phyloP scores from a whole-genome alignment of 2,888 invertebrate species.

The Gortyna flavago region DNA sequence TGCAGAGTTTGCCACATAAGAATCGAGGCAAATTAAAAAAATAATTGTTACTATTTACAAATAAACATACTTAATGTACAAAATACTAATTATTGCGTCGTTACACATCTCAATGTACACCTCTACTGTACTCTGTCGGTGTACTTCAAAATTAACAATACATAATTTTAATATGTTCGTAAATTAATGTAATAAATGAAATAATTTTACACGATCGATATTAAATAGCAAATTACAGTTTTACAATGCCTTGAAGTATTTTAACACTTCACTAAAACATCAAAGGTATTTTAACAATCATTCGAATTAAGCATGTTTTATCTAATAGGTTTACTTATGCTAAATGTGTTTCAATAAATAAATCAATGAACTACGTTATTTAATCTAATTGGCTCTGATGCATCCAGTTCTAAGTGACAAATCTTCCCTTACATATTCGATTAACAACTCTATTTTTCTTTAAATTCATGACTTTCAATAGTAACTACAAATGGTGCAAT shows the following conservation, averaged over 20 bases:
- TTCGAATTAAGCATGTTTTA: constrained; percentile 54
- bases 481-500: constrained; percentile 22
- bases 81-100: constrained; percentile 81
- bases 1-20: constrained; percentile 49
- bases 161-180: constrained; percentile 57
- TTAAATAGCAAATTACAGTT: constrained; percentile 50
- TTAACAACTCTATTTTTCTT: constrained; percentile 18
- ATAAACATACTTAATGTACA: constrained; percentile 79
- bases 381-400: constrained; percentile 63
- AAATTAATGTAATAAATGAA: constrained; percentile 55
- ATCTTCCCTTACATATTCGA: constrained; percentile 38
- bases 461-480: constrained; percentile 20
- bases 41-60: constrained; percentile 79
- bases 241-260: constrained; percentile 57
- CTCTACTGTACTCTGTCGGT: constrained; percentile 51
- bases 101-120: constrained; percentile 76
- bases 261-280: constrained; percentile 58
- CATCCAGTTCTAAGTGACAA: constrained; percentile 48
- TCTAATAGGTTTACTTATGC: constrained; percentile 73
- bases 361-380: constrained; percentile 71
- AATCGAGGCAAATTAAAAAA: constrained; percentile 66
- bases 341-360: constrained; percentile 78
- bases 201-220: constrained; percentile 53
- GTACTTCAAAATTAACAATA: constrained; percentile 67
- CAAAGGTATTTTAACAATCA: constrained; percentile 53